Conservation (phyloP, 1,140 invertebrate genomes). For the Reticulitermes speratus region DNA sequence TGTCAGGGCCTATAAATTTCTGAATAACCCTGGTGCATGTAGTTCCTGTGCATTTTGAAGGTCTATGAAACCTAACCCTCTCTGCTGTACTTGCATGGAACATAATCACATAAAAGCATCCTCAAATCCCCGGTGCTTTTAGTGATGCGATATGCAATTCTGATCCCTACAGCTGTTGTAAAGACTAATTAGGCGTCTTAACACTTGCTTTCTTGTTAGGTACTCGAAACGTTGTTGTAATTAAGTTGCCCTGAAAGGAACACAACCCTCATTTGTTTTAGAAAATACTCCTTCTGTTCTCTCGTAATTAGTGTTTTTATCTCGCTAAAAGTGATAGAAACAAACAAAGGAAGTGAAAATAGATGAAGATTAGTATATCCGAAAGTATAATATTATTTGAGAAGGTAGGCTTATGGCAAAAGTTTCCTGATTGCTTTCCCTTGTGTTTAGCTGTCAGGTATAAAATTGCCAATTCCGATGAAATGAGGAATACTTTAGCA, state of each 20-base stretch:
- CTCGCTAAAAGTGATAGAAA: not conserved
- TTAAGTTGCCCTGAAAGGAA: not conserved
- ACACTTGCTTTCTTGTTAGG: not conserved
- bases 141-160: not conserved
- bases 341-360: not conserved
- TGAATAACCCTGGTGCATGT: too few species aligned
- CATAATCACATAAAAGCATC: too few species aligned
- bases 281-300: not conserved
- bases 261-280: not conserved
- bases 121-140: too few species aligned
- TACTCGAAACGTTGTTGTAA: not conserved
- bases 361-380: not conserved
- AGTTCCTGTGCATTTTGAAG: too few species aligned
- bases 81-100: too few species aligned
- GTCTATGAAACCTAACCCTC: too few species aligned
- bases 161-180: not conserved
- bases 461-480: not conserved
- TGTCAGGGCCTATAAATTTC: too few species aligned
- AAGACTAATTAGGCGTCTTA: not conserved
- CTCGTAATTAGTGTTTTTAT: not conserved
- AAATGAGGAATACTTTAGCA: not conserved
- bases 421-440: not conserved
- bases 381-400: not conserved
- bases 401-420: too few species aligned
- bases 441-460: not conserved